A percentile compares a stretch with the other conserved stretches of the same genome.
phyloP scores from a whole-genome alignment of 2,113 vertebrate species.

The Piaya cayana region DNA sequence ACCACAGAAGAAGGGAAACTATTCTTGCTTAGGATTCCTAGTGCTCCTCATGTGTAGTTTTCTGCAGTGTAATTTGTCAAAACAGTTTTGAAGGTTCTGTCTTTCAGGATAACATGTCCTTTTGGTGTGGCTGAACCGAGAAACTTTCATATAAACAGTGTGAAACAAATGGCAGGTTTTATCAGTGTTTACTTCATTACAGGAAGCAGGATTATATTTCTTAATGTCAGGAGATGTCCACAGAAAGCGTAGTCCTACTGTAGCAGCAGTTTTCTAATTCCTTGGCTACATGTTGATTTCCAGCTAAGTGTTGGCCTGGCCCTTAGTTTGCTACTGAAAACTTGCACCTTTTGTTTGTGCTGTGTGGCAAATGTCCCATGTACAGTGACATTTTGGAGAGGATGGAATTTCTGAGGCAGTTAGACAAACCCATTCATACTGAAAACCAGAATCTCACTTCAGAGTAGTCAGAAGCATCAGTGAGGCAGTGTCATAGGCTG shows the following conservation, averaged over 20 bases:
- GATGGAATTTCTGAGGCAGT: background rate
- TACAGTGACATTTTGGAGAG: background rate
- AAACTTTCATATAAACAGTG: background rate
- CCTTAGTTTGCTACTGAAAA: background rate
- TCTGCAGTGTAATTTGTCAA: background rate
- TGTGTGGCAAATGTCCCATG: background rate
- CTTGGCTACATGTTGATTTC: background rate
- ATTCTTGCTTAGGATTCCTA: background rate
- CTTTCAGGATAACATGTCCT: background rate
- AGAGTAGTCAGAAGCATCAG: background rate
- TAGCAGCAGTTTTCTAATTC: background rate
- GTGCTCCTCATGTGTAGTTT: background rate
- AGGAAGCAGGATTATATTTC: background rate
- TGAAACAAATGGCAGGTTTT: background rate
- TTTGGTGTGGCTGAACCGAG: background rate
- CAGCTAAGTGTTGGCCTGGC: background rate
- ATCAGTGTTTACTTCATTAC: background rate
- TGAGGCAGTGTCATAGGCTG: background rate
- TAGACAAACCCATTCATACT: background rate
- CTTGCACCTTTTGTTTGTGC: background rate
- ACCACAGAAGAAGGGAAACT: background rate
- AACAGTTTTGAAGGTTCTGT: background rate
- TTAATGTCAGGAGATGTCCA: background rate
- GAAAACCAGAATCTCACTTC: background rate
- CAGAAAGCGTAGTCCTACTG: background rate